phyloP scores from a whole-genome alignment of 2,888 invertebrate genomes.

The Dromius quadrimaculatus region DNA sequence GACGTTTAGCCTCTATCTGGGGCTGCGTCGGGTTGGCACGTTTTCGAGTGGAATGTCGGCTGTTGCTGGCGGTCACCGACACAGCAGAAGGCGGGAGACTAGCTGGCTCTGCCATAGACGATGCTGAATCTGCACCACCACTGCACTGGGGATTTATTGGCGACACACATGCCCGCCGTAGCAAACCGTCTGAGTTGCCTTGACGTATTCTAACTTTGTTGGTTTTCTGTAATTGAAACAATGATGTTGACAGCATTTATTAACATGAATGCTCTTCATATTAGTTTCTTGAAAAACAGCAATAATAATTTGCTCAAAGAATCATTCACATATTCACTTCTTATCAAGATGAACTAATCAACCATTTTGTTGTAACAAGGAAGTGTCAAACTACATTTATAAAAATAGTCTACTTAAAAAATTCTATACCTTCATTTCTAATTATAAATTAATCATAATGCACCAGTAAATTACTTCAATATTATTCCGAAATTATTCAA shows the following conservation, averaged over 20 bases:
- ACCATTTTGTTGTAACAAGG: conserved; percentile 42
- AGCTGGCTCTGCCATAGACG: conserved; percentile 94
- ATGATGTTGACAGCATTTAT: conserved; percentile 26
- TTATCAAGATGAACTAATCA: conserved; percentile 41
- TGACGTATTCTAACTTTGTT: conserved; percentile 37
- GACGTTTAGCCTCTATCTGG: conserved; percentile 72
- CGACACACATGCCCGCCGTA: conserved; percentile 65
- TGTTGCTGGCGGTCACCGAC: conserved; percentile 70
- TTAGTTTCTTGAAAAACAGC: neutral
- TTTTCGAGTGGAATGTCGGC: conserved; percentile 63
- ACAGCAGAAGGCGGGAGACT: conserved; percentile 74
- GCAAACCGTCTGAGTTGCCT: conserved; percentile 43
- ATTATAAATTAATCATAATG: conserved; percentile 25
- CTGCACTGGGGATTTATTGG: conserved; percentile 65
- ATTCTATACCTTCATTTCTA: conserved; percentile 37
- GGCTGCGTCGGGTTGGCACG: conserved; percentile 71
- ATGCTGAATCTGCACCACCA: conserved; percentile 81
- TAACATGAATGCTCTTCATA: conserved; percentile 5
- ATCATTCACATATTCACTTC: conserved; percentile 4
- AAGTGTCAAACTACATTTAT: conserved; percentile 41
- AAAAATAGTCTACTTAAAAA: conserved; percentile 33
- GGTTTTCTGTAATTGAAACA: conserved; percentile 29
- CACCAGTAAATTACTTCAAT: conserved; percentile 26
- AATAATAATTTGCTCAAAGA: conserved; percentile 4
- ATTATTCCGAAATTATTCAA: neutral